Base-by-base conservation (phyloP, 1,140 invertebrate genomes). In the Sitobion miscanthi region DNA sequence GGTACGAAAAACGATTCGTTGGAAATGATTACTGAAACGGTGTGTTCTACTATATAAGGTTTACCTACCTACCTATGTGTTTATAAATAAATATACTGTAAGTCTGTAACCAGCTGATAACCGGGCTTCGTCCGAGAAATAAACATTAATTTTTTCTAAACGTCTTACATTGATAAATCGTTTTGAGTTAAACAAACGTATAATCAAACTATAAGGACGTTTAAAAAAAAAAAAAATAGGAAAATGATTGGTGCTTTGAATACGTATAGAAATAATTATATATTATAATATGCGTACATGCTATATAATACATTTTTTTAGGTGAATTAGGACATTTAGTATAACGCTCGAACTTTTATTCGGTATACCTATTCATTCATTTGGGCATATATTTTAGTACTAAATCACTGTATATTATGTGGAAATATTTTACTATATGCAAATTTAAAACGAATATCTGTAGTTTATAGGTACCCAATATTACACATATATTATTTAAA, bases 1-100 rank as follows among this genome's bases (percentile, higher is more conserved):
- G 57, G 90, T 45, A 91, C 35, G 38, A 91, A 91, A 90, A 62
- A 90, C 54, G 57, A 91, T 91, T 42, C 90, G 30, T 91, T 91
- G 7, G 9, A 45, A 91, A 77, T 69, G 35, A 90, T 52, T 69
- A 62, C 62, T 77, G n/a, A 35, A 30, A n/a, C 62, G 30, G 62
- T n/a, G 30, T 77, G 62, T n/a, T 77, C 62, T 77, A n/a, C 62
- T 77, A n/a, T 77, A n/a, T 77, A 77, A 77, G 62, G 62, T 77
- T 77, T 77, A 69, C 11, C 42, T 42, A 77, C 62, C 30, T 17
- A 38, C 38, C 30, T 17, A 62, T 62, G 62, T 77, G 62, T 77
- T 77, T 77, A n/a, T 77, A 77, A n/a, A n/a, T 77, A n/a, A n/a
- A 77, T n/a, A 77, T 1, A n/a, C 62, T 17, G 30, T 17, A n/a